Conservation (phyloP, 2,797 vertebrate species). For the Chaetophractus vellerosus region DNA sequence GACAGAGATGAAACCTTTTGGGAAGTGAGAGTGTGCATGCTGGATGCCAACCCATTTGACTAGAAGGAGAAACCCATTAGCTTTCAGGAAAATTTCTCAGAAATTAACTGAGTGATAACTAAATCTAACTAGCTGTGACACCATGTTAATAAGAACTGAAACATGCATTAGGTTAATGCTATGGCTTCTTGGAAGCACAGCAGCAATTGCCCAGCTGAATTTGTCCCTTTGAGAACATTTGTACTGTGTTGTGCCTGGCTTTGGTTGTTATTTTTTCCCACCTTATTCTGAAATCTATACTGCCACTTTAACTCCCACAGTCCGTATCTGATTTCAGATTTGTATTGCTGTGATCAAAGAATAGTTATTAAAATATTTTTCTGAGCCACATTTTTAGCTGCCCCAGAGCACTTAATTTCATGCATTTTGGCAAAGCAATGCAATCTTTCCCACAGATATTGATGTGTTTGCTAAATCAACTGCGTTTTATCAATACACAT, state of each 20-base stretch:
- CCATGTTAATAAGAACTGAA: background rate
- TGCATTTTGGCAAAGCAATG: slow-evolving; percentile 44
- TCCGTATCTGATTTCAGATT: background rate
- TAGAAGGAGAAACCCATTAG: background rate
- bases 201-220: background rate
- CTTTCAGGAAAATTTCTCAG: background rate
- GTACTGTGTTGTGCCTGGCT: background rate
- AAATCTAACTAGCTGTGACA: background rate
- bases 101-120: background rate
- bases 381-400: background rate
- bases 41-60: background rate
- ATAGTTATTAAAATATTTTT: slow-evolving; percentile 40
- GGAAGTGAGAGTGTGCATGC: background rate
- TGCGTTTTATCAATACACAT: background rate
- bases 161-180: background rate
- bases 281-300: background rate
- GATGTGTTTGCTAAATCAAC: background rate
- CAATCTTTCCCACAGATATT: background rate
- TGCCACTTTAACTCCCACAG: background rate
- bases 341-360: background rate
- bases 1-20: background rate
- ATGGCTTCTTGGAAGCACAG: background rate
- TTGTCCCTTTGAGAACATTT: background rate
- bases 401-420: slow-evolving; percentile 16
- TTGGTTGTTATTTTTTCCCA: background rate